Evolutionary conservation across 2,113 vertebrate species (phyloP).

Genomic region (Osmerus mordax): DNA sequence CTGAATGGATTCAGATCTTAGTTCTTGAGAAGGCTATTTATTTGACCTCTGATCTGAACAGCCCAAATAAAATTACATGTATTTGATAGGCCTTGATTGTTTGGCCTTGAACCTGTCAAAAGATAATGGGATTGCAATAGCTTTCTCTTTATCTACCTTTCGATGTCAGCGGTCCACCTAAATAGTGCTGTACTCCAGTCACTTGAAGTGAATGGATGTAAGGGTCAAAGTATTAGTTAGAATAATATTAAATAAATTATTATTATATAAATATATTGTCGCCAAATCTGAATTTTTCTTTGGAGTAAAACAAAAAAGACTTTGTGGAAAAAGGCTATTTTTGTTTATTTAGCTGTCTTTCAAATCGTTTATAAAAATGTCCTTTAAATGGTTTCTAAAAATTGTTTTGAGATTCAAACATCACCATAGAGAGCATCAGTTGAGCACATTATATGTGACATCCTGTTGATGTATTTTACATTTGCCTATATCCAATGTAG

Average conservation of each 20-base stretch:
- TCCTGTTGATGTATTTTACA: slow-evolving; percentile 26
- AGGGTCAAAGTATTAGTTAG: neutral
- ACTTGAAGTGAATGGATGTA: neutral
- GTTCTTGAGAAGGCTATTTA: neutral
- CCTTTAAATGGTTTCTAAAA: slow-evolving; percentile 20
- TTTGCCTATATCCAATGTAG: slow-evolving; percentile 7
- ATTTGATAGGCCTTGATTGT: neutral
- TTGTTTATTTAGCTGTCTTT: slow-evolving; percentile 21
- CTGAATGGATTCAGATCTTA: neutral
- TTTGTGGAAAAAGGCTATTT: slow-evolving; percentile 8
- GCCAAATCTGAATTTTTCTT: slow-evolving; percentile 2
- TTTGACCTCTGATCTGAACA: neutral
- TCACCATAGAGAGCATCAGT: slow-evolving; percentile 16
- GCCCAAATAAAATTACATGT: neutral
- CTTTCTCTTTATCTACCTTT: neutral
- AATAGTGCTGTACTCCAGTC: neutral
- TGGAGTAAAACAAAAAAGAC: neutral
- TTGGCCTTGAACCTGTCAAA: neutral
- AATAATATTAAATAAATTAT: neutral
- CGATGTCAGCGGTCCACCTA: neutral
- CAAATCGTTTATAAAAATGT: slow-evolving; percentile 18
- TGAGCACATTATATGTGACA: slow-evolving; percentile 19
- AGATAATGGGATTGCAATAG: neutral
- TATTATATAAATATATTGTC: neutral
- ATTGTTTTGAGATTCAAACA: slow-evolving; percentile 25